Percentiles rank a stretch among this genome's conserved stretches.
phyloP scores from a whole-genome alignment of 2,888 invertebrate species.

The Stramonita haemastoma region DNA sequence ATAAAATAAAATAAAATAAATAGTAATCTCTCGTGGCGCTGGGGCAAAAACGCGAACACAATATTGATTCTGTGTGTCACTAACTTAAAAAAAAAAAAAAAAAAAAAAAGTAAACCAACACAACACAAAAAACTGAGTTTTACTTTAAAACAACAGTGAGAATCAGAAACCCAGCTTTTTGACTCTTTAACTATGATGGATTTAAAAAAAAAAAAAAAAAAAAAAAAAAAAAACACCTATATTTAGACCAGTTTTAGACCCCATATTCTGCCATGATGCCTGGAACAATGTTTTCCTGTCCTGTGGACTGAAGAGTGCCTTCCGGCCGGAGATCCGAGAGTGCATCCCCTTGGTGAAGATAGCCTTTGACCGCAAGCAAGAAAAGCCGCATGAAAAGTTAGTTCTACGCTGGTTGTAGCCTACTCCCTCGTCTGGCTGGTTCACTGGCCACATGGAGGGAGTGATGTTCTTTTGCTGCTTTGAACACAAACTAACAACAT shows the following conservation, averaged over 20 bases:
- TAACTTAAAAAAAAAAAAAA: too few relatives aligned
- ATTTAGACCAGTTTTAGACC: background rate
- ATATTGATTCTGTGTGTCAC: too few relatives aligned
- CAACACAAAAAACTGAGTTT: background rate
- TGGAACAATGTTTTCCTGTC: slow-evolving; percentile 2
- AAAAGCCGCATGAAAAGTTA: background rate
- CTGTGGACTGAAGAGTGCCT: background rate
- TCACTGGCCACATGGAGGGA: too few relatives aligned
- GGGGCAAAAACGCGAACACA: too few relatives aligned
- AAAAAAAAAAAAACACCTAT: too few relatives aligned
- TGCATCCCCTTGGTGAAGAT: slow-evolving; percentile 1
- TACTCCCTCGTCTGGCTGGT: too few relatives aligned
- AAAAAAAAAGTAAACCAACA: too few relatives aligned
- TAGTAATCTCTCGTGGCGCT: too few relatives aligned
- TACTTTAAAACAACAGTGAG: background rate
- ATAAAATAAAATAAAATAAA: too few relatives aligned
- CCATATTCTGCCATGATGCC: background rate
- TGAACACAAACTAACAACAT: too few relatives aligned
- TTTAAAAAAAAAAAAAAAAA: background rate
- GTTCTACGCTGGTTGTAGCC: too few relatives aligned
- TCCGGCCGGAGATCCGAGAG: slow-evolving; percentile 18
- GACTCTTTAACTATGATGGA: background rate
- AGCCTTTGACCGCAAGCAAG: background rate
- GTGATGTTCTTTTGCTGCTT: too few relatives aligned
- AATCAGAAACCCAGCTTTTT: background rate